These are phyloP conservation scores for Hipparchia semele DNA, from an alignment of 2,888 invertebrate species.

Conservation along the genomic window DNA sequence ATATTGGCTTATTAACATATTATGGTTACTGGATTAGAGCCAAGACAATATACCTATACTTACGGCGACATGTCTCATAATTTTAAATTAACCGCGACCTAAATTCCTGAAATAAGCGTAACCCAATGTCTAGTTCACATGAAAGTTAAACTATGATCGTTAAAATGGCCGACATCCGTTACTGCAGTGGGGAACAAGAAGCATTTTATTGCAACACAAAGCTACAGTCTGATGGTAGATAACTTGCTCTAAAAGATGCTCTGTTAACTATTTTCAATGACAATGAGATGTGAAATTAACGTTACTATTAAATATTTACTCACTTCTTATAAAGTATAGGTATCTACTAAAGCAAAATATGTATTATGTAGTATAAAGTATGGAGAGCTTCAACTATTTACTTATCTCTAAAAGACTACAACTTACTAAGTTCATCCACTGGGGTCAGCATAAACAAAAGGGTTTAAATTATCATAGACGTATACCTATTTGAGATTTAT, in stretches of 20 bases:
- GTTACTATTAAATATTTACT: neutral
- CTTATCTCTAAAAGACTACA: neutral
- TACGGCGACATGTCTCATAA: slow-evolving; percentile 51
- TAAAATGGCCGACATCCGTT: slow-evolving; percentile 18
- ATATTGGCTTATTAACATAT: slow-evolving; percentile 11
- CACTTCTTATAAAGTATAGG: neutral
- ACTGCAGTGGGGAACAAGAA: slow-evolving; percentile 44
- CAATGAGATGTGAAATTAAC: slow-evolving; percentile 4
- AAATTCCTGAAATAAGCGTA: slow-evolving; percentile 52
- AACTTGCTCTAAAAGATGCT: neutral
- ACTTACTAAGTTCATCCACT: slow-evolving; percentile 22
- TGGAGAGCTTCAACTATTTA: too few relatives aligned
- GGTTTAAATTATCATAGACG: neutral
- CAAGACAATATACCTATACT: slow-evolving; percentile 49
- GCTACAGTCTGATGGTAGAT: neutral
- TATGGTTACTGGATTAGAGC: slow-evolving; percentile 57
- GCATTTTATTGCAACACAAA: slow-evolving; percentile 18
- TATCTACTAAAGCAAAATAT: too few relatives aligned
- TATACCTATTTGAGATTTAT: too few relatives aligned
- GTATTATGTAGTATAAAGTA: too few relatives aligned
- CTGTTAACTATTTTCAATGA: neutral
- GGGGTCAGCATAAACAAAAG: slow-evolving; percentile 2
- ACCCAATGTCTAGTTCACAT: slow-evolving; percentile 76
- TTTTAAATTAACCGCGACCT: slow-evolving; percentile 52
- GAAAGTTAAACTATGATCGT: slow-evolving; percentile 42